Base-by-base conservation (phyloP, 2,888 invertebrate species). In the Drosophila nr. medialis region DNA sequence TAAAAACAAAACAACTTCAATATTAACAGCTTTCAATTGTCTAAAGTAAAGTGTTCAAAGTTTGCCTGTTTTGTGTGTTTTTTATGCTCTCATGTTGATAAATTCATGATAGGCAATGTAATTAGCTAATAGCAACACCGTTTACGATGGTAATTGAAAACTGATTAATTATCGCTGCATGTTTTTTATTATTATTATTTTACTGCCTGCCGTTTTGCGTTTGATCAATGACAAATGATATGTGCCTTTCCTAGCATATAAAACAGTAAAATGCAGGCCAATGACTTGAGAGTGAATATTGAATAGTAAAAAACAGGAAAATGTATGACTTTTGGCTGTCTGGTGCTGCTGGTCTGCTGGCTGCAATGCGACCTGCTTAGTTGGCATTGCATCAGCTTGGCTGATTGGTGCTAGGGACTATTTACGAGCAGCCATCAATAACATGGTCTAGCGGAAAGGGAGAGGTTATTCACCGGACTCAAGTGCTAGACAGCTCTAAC, bases 151-250 rank as follows among this genome's bases (percentile, higher is more conserved):
- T 62, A 76, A 71, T 77, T 75, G 49, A 29, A 63, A 70, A 45
- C 56, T 63, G 79, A 79, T 79, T 80, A 75, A 77, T 75, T 75
- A 80, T 42, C 64, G 42, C 61, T 48, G 45, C 75, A 67, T 58
- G 59, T 58, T 45, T 45, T 29, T 54, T 54, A 30, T 62, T 49
- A 53, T 36, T 36, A 15, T 5, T 66, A 27, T 38, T 56, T 60
- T 61, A 48, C 6, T 27, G 34, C 24, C 32, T 21, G 48, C 7
- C 48, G n/a, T 36, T 38, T 38, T 38, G 2, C 27, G 54, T 38
- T 54, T 50, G 45, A 29, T 49, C 59, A 69, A 56, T 71, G 63
- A 55, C 60, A 55, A 63, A 54, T 49, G 42, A 27, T 51, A 34
- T 58, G 24, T 49, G 36, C 29, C 38, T 53, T 27, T 38, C 36